phyloP scores from a whole-genome alignment of 2,888 invertebrate species.

The Agrochola lota region DNA sequence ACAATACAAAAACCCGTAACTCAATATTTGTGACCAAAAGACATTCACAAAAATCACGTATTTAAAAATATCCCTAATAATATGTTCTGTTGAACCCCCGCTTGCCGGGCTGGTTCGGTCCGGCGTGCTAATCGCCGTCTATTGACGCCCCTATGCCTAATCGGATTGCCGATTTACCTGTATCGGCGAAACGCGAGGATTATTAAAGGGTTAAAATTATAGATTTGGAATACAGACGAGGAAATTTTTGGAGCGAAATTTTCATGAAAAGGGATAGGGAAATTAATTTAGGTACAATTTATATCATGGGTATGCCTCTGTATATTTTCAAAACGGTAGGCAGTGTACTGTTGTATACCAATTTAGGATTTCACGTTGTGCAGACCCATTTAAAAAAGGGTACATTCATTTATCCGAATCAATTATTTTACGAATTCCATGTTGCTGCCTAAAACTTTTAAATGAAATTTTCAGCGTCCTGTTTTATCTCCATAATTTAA shows the following conservation, averaged over 20 bases:
- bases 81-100: slow-evolving; percentile 10
- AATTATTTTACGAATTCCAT: not conserved
- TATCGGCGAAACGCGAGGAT: slow-evolving; percentile 60
- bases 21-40: not conserved
- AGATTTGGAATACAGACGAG: slow-evolving; percentile 31
- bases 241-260: slow-evolving; percentile 24
- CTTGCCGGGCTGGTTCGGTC: slow-evolving; percentile 3
- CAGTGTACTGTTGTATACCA: slow-evolving; percentile 2
- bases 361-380: slow-evolving; percentile 16
- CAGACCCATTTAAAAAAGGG: slow-evolving; percentile 1
- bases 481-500: not conserved
- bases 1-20: not conserved
- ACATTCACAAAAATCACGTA: not conserved
- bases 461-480: not conserved
- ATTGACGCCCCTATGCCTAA: slow-evolving; percentile 74
- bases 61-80: slow-evolving; percentile 9
- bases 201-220: slow-evolving; percentile 53
- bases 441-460: not conserved
- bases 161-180: slow-evolving; percentile 73
- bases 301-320: not conserved
- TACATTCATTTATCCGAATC: not conserved
- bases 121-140: slow-evolving; percentile 64
- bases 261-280: slow-evolving; percentile 23
- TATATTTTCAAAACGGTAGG: slow-evolving; percentile 9
- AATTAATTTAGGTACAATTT: slow-evolving; percentile 44